Evolutionary conservation across 2,888 invertebrate genomes (phyloP).

Genomic region (Candidula unifasciata): DNA sequence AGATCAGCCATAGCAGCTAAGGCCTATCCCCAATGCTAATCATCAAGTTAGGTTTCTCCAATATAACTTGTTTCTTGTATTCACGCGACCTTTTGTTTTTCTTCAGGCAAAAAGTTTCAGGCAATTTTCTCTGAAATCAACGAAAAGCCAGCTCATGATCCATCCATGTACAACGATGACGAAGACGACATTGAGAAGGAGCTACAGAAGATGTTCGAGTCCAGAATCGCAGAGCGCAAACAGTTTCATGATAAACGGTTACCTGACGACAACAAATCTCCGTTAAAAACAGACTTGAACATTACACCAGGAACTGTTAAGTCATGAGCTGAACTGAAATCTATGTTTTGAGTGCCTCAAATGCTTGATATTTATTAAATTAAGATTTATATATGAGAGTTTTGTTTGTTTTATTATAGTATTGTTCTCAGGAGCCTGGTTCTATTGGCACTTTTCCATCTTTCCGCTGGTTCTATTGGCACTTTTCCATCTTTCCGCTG

Average conservation of each 20-base stretch:
- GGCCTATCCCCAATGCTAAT: too few relatives aligned
- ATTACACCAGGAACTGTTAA: background rate
- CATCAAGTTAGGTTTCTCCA: too few relatives aligned
- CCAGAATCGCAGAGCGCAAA: background rate
- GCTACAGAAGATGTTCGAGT: background rate
- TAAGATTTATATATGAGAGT: too few relatives aligned
- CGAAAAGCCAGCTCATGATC: constrained; percentile 53
- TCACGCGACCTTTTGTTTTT: background rate
- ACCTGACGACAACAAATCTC: background rate
- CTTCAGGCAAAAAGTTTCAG: constrained; percentile 51
- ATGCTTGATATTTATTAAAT: too few relatives aligned
- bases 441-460: too few relatives aligned
- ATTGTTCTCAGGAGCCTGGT: too few relatives aligned
- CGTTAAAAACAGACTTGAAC: background rate
- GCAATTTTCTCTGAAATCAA: constrained; percentile 57
- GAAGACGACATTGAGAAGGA: constrained; percentile 36
- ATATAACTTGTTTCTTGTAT: too few relatives aligned
- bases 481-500: too few relatives aligned
- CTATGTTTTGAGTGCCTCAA: background rate
- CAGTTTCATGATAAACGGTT: background rate
- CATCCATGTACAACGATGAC: constrained; percentile 35
- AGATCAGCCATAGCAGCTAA: too few relatives aligned
- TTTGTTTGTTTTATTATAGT: too few relatives aligned
- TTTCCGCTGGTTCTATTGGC: too few relatives aligned
- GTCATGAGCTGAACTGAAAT: background rate